These are phyloP conservation scores for Cephalopachus bancanus DNA, from an alignment of 2,797 vertebrate genomes.

Conservation along the genomic window DNA sequence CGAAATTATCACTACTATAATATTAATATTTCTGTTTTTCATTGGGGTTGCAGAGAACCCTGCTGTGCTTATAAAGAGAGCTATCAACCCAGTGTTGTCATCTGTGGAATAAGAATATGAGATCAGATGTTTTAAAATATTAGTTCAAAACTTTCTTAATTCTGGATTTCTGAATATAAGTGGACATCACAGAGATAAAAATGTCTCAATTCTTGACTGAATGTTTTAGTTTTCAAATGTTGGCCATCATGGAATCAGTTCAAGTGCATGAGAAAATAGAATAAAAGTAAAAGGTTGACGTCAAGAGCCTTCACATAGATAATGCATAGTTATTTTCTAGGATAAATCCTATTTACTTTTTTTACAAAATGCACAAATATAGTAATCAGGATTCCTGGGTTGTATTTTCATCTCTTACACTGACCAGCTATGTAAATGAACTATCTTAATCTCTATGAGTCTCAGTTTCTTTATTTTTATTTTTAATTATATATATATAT, in stretches of 20 bases:
- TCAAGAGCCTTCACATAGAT: background rate
- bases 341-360: background rate
- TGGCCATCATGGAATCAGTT: background rate
- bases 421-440: background rate
- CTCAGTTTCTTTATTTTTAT: background rate
- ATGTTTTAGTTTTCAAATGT: constrained; percentile 29
- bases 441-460: background rate
- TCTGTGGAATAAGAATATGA: background rate
- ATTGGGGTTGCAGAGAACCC: background rate
- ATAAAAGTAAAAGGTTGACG: background rate
- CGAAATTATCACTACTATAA: background rate
- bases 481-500: no score
- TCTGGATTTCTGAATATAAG: background rate
- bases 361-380: background rate
- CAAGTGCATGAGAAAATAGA: background rate
- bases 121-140: background rate
- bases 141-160: constrained; percentile 29
- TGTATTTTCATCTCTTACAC: background rate
- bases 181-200: constrained; percentile 18
- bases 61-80: background rate
- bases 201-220: constrained; percentile 3
- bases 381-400: background rate
- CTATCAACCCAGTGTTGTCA: background rate
- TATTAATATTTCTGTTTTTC: constrained; percentile 35
- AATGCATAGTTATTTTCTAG: background rate